These are phyloP conservation scores for Erpobdella octoculata DNA, from an alignment of 2,888 invertebrate species.

Conservation along the genomic window DNA sequence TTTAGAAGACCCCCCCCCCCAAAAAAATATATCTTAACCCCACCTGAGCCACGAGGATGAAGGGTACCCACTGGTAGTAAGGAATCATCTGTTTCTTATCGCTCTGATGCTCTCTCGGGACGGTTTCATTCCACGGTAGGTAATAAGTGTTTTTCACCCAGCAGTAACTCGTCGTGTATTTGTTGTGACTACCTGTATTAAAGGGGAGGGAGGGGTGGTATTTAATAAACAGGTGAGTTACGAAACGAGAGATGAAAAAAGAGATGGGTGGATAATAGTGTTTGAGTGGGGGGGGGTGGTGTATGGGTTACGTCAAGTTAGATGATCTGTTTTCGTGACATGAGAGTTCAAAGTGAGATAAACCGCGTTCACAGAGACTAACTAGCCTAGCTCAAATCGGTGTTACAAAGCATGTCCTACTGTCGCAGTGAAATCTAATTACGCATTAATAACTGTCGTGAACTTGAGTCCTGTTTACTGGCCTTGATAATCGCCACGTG, in stretches of 20 bases:
- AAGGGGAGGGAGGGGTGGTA: neutral
- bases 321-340: too few species aligned
- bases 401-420: too few species aligned
- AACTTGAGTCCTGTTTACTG: too few species aligned
- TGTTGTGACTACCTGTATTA: slow-evolving; percentile 23
- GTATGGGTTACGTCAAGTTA: neutral
- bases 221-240: neutral
- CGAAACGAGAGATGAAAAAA: neutral
- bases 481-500: too few species aligned
- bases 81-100: slow-evolving; percentile 39
- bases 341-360: too few species aligned
- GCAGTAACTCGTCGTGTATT: slow-evolving; percentile 38
- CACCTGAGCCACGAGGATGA: slow-evolving; percentile 44
- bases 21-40: too few species aligned
- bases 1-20: too few species aligned
- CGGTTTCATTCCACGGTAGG: slow-evolving; percentile 35
- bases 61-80: slow-evolving; percentile 44
- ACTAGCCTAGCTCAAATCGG: too few species aligned
- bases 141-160: slow-evolving; percentile 41
- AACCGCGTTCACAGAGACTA: too few species aligned
- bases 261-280: neutral
- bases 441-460: too few species aligned
- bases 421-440: too few species aligned
- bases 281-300: neutral
- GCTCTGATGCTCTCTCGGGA: slow-evolving; percentile 29